Evolutionary conservation across 2,888 invertebrate species (phyloP).

Genomic region (Agonum fuliginosum): DNA sequence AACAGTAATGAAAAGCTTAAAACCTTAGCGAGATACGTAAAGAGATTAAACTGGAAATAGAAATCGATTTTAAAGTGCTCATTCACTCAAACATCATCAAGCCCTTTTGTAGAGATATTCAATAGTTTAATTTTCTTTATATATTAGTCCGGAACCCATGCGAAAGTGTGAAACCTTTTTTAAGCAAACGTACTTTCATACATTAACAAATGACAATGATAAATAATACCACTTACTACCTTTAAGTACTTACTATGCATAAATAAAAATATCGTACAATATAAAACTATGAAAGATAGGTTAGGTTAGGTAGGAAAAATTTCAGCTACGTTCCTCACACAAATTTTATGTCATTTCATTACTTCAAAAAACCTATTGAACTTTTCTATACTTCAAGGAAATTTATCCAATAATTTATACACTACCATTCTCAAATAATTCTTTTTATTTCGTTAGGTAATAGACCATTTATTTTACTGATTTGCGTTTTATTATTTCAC

Average conservation of each 20-base stretch:
- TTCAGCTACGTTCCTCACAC: no score
- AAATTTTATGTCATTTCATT: no score
- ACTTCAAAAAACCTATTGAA: no score
- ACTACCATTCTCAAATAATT: background rate
- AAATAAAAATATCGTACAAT: no score
- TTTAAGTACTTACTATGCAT: no score
- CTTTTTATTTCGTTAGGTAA: background rate
- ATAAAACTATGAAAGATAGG: no score
- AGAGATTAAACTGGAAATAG: conserved; percentile 3
- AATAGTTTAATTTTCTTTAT: background rate
- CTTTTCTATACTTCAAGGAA: background rate
- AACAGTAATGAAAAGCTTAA: conserved; percentile 30
- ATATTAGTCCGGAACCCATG: background rate
- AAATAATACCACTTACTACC: no score
- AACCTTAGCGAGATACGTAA: conserved; percentile 6
- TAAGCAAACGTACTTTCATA: no score
- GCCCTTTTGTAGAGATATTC: conserved; percentile 14
- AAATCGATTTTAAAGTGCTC: conserved; percentile 37
- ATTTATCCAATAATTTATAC: background rate
- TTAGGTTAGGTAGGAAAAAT: no score
- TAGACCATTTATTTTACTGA: conserved; percentile 11
- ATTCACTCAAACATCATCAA: conserved; percentile 11
- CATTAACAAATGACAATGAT: no score
- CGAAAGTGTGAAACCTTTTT: background rate
- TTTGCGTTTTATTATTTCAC: no score